Base-by-base conservation (phyloP, 2,888 invertebrate species). In the Cremastobaeus sp. region DNA sequence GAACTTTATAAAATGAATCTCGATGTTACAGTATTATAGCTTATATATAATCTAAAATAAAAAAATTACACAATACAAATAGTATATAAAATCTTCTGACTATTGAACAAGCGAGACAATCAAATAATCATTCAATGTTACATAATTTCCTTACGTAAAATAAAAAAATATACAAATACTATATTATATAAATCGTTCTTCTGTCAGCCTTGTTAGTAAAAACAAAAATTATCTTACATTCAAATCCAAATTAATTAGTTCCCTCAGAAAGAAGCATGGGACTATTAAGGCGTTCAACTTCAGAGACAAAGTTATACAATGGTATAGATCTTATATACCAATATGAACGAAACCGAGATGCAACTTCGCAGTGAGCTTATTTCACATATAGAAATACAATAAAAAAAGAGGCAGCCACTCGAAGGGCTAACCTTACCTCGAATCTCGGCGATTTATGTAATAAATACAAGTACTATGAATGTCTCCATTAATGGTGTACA, bases 251-350 rank as follows among this genome's bases (percentile, higher is more conserved):
- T 28, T 17, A 14, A 20, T 45, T 52, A 9, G 14, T 18, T 41
- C n/a, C 15, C 35, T 21, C 21, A 39, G 9, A 35, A 59, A 45
- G 32, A 47, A 60, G 21, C 18, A 17, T 39, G 39, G 48, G 43
- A 66, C 66, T 54, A 64, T 65, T 84, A 86, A 85, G 84, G 85
- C 85, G 83, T 78, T 81, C 85, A 84, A 85, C 84, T 85, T 84
- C 82, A 79, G 82, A 81, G 77, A 78, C 71, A 79, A 50, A 66
- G 57, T 59, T 57, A 55, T 62, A 68, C 5, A 50, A 60, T 43
- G 62, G 50, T 64, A 65, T 73, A 74, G 64, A 66, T 32, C 52
- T 37, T 17, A 8, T 32, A 17, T n/a, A 1, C 3, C 15, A 17
- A 48, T 21, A 9, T 9, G 39, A 30, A 35, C 21, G 25, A 43